These are phyloP conservation scores for Hetaerina titia DNA, from an alignment of 2,888 invertebrate species.

Conservation along the genomic window DNA sequence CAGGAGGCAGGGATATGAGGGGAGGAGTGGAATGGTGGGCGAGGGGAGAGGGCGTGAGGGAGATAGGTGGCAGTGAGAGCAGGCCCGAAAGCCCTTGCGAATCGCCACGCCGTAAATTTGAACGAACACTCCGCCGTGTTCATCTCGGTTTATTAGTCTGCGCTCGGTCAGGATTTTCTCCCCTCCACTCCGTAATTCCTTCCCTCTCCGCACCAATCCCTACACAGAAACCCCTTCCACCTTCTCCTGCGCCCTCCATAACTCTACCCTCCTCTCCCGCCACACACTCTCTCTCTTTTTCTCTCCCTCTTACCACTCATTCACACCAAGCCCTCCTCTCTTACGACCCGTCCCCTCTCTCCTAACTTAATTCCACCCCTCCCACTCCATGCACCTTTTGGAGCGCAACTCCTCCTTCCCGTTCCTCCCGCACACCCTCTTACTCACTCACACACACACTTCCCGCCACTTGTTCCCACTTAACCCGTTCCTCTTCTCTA, in stretches of 20 bases:
- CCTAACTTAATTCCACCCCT: conserved; percentile 4
- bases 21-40: no score
- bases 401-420: background rate
- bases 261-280: no score
- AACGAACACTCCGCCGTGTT: conserved; percentile 55
- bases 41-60: background rate
- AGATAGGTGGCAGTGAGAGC: background rate
- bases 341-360: background rate
- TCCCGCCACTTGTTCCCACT: conserved; percentile 25
- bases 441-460: background rate
- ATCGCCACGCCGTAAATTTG: conserved; percentile 41
- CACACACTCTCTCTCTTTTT: background rate
- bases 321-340: background rate
- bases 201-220: background rate
- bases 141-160: conserved; percentile 41
- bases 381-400: no score
- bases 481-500: background rate
- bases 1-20: no score
- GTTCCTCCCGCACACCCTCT: background rate
- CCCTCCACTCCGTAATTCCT: background rate
- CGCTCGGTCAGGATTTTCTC: conserved; percentile 42
- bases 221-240: background rate
- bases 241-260: background rate
- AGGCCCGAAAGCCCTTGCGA: conserved; percentile 10
- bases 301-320: background rate